Evolutionary conservation across 2,888 invertebrate species (phyloP), one percentile per base, ranked within the genome.

Genomic region (Alloscopus bannaensis): DNA sequence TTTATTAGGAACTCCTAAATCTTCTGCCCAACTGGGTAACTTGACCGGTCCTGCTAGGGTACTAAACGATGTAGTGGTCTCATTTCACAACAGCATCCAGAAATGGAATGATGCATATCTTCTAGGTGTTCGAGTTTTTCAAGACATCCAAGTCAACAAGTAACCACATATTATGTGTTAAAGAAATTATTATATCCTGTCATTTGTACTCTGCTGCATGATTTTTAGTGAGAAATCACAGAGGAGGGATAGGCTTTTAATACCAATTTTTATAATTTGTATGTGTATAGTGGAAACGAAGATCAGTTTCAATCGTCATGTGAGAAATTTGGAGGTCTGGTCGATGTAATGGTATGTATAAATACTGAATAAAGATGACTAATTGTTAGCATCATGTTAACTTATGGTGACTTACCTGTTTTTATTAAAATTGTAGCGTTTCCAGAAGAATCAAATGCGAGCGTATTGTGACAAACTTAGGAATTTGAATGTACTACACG

Each of bases 31-130:
- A 50, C 64, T 26, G 31, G 84, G 84, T 29, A 84, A 82, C 57
- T 71, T 84, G 29, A 84, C 84, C 3, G 84, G 84, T 18, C 73
- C 82, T 28, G 69, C 71, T 22, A 62, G 84, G 52, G 72, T 82
- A 13, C 64, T 84, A 40, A 84, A 84, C 55, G 84, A 84, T 66
- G 64, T 70, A 28, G 75, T 84, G 8, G 82, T 84, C 13, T 77
- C 80, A 1, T 80, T 81, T 57, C 57, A 84, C 55, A 82, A 81
- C 64, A 45, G 70, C 18, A 66, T 82, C 18, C 82, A 84, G 50
- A 82, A 81, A 40, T 84, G 84, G 84, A 84, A 80, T 52, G 80
- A 80, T 16, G 73, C 70, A 13, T 72, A 81, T 18, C 50, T 80
- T 50, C 55, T 62, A 57, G 81, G 84, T 11, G 77, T 81, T 36